phyloP scores from a whole-genome alignment of 1,140 invertebrate genomes.

The Dolichoris vasculosae region DNA sequence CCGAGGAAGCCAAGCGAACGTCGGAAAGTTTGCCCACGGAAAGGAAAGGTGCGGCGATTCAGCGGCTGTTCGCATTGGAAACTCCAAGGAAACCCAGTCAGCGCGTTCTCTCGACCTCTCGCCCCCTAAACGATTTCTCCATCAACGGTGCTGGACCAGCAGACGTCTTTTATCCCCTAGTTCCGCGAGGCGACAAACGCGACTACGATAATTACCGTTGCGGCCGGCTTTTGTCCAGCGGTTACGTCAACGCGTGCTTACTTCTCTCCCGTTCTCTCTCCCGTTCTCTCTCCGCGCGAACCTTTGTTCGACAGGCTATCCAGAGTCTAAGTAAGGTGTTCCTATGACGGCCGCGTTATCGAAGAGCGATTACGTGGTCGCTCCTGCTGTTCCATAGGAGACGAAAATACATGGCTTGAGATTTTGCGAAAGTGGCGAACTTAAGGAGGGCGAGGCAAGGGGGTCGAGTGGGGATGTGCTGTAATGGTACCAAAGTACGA shows the following conservation, averaged over 20 bases:
- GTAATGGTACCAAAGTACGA: conserved; percentile 22
- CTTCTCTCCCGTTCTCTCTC: not conserved
- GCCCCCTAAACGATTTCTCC: conserved; percentile 44
- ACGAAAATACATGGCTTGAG: conserved; percentile 1
- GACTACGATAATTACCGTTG: conserved; percentile 66
- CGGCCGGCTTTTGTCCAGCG: conserved; percentile 65
- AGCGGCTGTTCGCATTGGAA: conserved; percentile 63
- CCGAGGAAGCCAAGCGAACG: conserved; percentile 51
- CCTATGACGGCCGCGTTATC: conserved; percentile 55
- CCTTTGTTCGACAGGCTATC: conserved; percentile 61
- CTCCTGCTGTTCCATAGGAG: conserved; percentile 16
- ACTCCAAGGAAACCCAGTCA: conserved; percentile 70
- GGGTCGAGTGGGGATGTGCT: conserved; percentile 4
- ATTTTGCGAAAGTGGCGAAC: not conserved
- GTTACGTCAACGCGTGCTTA: conserved; percentile 53
- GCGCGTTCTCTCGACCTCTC: conserved; percentile 59
- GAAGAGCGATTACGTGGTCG: conserved; percentile 56
- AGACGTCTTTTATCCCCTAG: conserved; percentile 48
- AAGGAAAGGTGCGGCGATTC: conserved; percentile 50
- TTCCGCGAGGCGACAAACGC: conserved; percentile 49
- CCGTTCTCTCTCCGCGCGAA: conserved; percentile 49
- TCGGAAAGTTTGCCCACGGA: conserved; percentile 56
- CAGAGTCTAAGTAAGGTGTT: conserved; percentile 45
- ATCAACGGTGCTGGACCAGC: conserved; percentile 42
- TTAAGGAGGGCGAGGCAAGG: not conserved